These are phyloP conservation scores for Caenorhabditis sinica DNA, from an alignment of 2,888 invertebrate genomes.

Conservation along the genomic window DNA sequence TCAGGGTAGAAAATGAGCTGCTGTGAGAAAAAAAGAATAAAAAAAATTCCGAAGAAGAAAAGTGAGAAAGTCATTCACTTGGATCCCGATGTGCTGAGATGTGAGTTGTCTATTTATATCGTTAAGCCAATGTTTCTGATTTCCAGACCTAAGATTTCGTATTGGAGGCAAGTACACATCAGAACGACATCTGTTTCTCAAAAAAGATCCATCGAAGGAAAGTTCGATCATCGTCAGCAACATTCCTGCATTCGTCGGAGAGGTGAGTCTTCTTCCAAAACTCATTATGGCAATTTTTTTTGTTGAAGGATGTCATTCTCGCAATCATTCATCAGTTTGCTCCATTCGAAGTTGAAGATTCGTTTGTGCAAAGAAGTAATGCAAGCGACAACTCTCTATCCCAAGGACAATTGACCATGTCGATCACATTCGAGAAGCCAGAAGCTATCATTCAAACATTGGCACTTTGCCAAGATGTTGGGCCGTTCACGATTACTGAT, in stretches of 20 bases:
- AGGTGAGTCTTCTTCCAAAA: conserved; percentile 35
- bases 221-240: conserved; percentile 65
- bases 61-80: conserved; percentile 45
- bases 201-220: conserved; percentile 62
- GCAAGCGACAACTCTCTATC: conserved; percentile 56
- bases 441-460: conserved; percentile 59
- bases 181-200: conserved; percentile 60
- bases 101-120: conserved; percentile 19
- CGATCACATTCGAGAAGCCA: conserved; percentile 61
- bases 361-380: conserved; percentile 58
- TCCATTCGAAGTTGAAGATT: conserved; percentile 52
- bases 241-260: conserved; percentile 66
- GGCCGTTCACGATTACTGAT: conserved; percentile 60
- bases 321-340: conserved; percentile 62
- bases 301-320: conserved; percentile 60
- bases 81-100: conserved; percentile 53
- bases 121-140: conserved; percentile 28
- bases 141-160: conserved; percentile 44
- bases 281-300: conserved; percentile 2
- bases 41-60: conserved; percentile 45
- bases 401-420: conserved; percentile 68
- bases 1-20: conserved; percentile 28
- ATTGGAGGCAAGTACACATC: conserved; percentile 48
- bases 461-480: conserved; percentile 53
- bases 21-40: conserved; percentile 46